phyloP scores from a whole-genome alignment of 2,113 vertebrate genomes.

The Ibidorhyncha struthersii region DNA sequence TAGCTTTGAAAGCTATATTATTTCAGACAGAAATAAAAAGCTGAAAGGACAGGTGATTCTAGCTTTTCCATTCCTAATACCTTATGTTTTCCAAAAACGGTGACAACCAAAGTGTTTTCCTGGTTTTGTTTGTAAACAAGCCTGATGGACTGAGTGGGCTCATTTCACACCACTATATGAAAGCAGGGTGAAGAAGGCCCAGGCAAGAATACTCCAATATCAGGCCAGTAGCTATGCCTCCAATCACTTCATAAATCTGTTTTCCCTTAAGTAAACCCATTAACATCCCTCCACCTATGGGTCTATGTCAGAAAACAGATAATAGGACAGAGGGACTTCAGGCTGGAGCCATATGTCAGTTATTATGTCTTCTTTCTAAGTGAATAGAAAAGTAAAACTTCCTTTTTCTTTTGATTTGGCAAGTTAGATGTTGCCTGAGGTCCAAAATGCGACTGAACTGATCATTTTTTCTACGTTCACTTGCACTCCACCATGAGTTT shows the following conservation, averaged over 20 bases:
- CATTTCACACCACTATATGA: not conserved
- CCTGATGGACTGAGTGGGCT: not conserved
- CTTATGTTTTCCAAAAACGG: not conserved
- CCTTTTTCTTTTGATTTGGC: not conserved
- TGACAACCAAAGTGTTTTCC: not conserved
- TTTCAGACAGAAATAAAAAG: not conserved
- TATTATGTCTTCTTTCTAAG: not conserved
- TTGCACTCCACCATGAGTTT: not conserved
- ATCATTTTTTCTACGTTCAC: not conserved
- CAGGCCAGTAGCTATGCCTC: not conserved
- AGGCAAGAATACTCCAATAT: not conserved
- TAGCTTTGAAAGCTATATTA: not conserved
- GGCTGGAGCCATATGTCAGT: not conserved
- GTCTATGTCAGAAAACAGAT: not conserved
- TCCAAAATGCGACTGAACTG: not conserved
- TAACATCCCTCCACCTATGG: not conserved
- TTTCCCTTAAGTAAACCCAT: not conserved
- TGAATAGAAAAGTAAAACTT: not conserved
- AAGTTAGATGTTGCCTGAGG: not conserved
- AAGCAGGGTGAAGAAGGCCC: not conserved
- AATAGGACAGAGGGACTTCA: not conserved
- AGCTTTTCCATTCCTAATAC: not conserved
- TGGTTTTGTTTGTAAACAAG: not conserved
- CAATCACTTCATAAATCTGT: not conserved
- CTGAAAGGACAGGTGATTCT: rapidly evolving